Base-by-base conservation (phyloP, 1,140 invertebrate species). In the Polyergus mexicanus region DNA sequence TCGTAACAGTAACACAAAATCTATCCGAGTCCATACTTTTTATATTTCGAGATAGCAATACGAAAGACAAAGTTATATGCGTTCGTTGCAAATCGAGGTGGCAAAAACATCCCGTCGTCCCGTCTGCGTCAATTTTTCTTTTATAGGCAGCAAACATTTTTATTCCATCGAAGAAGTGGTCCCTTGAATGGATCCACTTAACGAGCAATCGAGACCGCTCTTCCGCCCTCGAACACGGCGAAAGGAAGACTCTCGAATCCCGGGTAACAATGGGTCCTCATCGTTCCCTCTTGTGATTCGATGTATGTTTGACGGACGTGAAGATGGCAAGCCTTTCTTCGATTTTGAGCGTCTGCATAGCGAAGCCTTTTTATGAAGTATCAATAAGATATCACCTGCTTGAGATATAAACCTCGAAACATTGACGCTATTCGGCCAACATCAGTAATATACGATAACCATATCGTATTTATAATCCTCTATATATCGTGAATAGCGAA, bases 361-460 rank as follows among this genome's bases (percentile, higher is more conserved):
- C 35, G 60, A 84, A 56, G 62, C 35, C 69, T 84, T 87, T 84
- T 74, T 66, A 71, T 54, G 19, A 71, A 69, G 85, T 89, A 89
- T 89, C 88, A 89, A 84, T 89, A 68, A 89, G 88, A 90, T 87
- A 90, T 92, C 89, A 87, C 87, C 88, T 89, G 89, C 88, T 88
- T 89, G 78, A 86, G 72, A 89, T 90, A 77, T 75, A 80, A 76
- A 78, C 71, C 68, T 69, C 88, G 89, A 91, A 90, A 91, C 87
- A 88, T 80, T 60, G 63, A 69, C 16, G 58, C 38, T 83, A 74
- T 74, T 83, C 78, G 47, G 78, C 22, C 60, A 44, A 65, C 32
- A 54, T 84, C 74, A 47, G 28, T 25, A 63, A 51, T 38, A 75
- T 19, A 63, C 65, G 58, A 77, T 66, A 66, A 22, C 78, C 47